These are phyloP conservation scores for Caenorhabditis parvicauda DNA, from an alignment of 2,888 invertebrate genomes.

Conservation along the genomic window DNA sequence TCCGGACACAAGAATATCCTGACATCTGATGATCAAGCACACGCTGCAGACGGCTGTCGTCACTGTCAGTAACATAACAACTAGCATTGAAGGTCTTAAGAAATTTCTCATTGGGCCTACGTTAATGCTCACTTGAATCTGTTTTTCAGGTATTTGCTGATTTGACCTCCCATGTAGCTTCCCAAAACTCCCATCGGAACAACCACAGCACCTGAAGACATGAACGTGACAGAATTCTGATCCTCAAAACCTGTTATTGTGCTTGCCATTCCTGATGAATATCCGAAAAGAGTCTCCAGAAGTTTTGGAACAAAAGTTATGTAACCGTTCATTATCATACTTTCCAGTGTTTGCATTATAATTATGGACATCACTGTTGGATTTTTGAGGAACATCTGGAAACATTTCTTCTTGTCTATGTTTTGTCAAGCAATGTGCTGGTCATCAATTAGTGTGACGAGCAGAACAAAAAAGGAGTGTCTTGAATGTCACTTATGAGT, in stretches of 20 bases:
- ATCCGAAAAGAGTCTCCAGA: conserved; percentile 45
- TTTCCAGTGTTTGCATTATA: conserved; percentile 43
- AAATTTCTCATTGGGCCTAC: conserved; percentile 1
- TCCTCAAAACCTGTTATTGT: conserved; percentile 37
- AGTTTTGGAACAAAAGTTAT: conserved; percentile 53
- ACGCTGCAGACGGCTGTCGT: conserved; percentile 13
- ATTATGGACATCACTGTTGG: conserved; percentile 38
- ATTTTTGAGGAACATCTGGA: conserved; percentile 36
- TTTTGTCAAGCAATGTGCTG: no score
- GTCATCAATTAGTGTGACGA: no score
- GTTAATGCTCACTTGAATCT: conserved; percentile 14
- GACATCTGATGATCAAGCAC: conserved; percentile 19
- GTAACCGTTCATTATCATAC: conserved; percentile 50
- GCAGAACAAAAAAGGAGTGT: background rate
- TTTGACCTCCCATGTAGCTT: conserved; percentile 31
- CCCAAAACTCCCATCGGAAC: conserved; percentile 42
- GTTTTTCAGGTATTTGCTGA: conserved; percentile 19
- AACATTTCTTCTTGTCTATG: no score
- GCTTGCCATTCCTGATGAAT: conserved; percentile 35
- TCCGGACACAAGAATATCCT: conserved; percentile 12
- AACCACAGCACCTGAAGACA: conserved; percentile 35
- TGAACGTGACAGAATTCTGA: no score
- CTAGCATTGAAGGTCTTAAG: conserved; percentile 19
- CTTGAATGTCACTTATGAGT: background rate
- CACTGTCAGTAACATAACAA: conserved; percentile 10